Base-by-base conservation (phyloP, 2,113 vertebrate genomes). In the Clarias gariepinus region DNA sequence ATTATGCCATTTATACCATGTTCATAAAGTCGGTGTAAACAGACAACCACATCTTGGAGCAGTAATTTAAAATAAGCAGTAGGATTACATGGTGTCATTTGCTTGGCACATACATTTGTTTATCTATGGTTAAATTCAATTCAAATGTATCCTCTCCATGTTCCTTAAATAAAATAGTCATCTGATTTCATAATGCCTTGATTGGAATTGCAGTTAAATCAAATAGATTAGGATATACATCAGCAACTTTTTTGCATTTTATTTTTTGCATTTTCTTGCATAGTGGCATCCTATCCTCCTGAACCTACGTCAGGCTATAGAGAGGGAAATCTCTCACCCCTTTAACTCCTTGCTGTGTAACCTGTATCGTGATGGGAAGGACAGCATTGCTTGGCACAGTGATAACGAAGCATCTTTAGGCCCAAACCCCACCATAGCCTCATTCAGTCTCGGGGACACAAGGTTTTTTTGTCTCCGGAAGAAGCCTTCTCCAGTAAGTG, bases 261-360 rank as follows among this genome's bases (percentile, higher is more conserved):
- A 41, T n/a, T 23, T n/a, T 53, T 10, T 74, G 28, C 80, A 18
- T 25, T 16, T 23, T 8, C 33, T 81, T n/a, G n/a, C 58, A 2
- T 52, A 99, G 98, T 99, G 98, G 98, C 97, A 95, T 66, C 96
- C 97, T 0, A 58, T 97, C 91, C 94, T 99, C 88, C 81, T 63
- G 23, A 73, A 88, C 25, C 94, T 98, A 2, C 95, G 94, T 74
- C 88, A 89, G 33, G 92, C 90, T 0, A 88, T 97, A 9, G 93
- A 96, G 52, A 92, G 92, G 88, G 91, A 93, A 78, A 95, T 92
- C 0, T 94, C 96, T 19, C 74, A 90, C 84, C 91, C 89, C 87
- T 98, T 98, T 92, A 99, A 99, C 95, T 99, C 98, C 0, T 91
- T 99, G 23, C 95, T 99, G 69, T 99, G 98, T 90, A 99, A 98